Evolutionary conservation across 1,140 invertebrate genomes (phyloP).

Genomic region (Chymomyza costata): DNA sequence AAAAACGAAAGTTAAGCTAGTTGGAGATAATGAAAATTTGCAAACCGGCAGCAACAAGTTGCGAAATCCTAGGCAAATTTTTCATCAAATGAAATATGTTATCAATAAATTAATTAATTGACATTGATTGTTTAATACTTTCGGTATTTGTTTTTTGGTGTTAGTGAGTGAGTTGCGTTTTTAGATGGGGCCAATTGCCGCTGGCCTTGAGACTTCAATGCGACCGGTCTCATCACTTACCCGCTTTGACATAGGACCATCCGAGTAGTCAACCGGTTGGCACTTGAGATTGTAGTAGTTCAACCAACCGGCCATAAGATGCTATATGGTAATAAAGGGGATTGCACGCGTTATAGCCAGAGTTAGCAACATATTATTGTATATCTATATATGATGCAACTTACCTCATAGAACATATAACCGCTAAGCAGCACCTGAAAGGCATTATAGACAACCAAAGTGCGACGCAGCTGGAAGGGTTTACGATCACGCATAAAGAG

Average conservation of each 20-base stretch:
- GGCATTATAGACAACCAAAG: conserved; percentile 93
- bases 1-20: background rate
- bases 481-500: conserved; percentile 91
- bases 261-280: conserved; percentile 94
- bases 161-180: background rate
- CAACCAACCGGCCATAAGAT: conserved; percentile 89
- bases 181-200: background rate
- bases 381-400: conserved; percentile 15
- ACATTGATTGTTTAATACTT: background rate
- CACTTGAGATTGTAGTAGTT: conserved; percentile 93
- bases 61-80: too few species aligned
- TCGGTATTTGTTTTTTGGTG: background rate
- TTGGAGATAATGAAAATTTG: background rate
- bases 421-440: conserved; percentile 89
- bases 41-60: too few species aligned
- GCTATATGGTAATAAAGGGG: conserved; percentile 79
- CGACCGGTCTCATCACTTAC: conserved; percentile 78
- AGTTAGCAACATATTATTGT: conserved; percentile 2
- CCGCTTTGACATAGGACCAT: conserved; percentile 85
- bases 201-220: conserved; percentile 4
- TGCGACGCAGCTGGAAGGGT: conserved; percentile 87
- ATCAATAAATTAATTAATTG: too few species aligned
- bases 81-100: too few species aligned
- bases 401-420: conserved; percentile 93
- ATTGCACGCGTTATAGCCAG: conserved; percentile 1